Evolutionary conservation across 1,140 invertebrate genomes (phyloP).

Genomic region (Oncopeltus fasciatus): DNA sequence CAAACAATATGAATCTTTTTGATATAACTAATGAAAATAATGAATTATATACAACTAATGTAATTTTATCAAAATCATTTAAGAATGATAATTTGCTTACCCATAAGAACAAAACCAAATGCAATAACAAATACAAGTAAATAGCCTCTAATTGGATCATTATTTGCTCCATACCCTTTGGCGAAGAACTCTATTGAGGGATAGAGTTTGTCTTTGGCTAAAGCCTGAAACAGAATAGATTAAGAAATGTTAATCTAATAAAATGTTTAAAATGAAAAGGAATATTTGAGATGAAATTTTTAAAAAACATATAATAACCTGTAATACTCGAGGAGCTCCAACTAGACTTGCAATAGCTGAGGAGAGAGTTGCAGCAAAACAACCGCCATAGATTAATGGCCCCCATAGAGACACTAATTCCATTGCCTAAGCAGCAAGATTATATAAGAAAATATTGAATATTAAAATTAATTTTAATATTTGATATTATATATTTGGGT

Average conservation of each 20-base stretch:
- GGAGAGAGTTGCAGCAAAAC: constrained; percentile 89
- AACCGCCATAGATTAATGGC: constrained; percentile 88
- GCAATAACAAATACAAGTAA: constrained; percentile 44
- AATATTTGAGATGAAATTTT: too few species aligned
- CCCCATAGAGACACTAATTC: constrained; percentile 79
- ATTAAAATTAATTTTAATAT: too few species aligned
- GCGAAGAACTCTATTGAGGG: constrained; percentile 63
- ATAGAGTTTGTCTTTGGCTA: constrained; percentile 91
- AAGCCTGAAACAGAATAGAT: constrained; percentile 46
- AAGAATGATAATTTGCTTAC: too few species aligned
- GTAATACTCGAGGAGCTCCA: constrained; percentile 85
- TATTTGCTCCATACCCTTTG: constrained; percentile 44
- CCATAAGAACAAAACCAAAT: constrained; percentile 43
- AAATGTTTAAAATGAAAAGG: too few species aligned
- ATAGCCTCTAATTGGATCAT: constrained; percentile 49
- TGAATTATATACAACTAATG: too few species aligned
- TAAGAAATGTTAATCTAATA: too few species aligned
- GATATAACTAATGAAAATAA: too few species aligned
- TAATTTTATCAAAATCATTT: too few species aligned
- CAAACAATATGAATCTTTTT: too few species aligned
- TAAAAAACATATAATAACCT: constrained; percentile 17
- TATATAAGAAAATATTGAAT: too few species aligned
- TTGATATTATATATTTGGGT: too few species aligned
- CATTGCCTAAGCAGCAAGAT: constrained; percentile 70
- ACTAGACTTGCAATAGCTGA: constrained; percentile 90